phyloP scores from a whole-genome alignment of 2,113 vertebrate genomes.

The Lampris megalopsis region DNA sequence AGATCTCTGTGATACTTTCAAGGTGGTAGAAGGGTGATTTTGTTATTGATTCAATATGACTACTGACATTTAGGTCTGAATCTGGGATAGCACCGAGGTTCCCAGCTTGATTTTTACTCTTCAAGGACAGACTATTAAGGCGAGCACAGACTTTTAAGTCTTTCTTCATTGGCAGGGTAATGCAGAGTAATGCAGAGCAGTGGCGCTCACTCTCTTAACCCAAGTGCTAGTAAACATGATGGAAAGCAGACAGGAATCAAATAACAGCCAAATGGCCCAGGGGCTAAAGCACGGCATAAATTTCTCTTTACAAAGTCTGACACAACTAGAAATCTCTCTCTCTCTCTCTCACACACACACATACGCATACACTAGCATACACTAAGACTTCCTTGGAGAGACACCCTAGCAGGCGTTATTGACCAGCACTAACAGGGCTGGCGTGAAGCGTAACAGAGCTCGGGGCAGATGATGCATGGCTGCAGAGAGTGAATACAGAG shows the following conservation, averaged over 20 bases:
- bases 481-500: conserved; percentile 23
- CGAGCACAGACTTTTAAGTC: too few species aligned
- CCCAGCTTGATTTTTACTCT: too few species aligned
- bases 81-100: too few species aligned
- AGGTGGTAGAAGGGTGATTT: too few species aligned
- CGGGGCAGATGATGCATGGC: conserved; percentile 45
- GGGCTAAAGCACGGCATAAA: conserved; percentile 23
- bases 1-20: too few species aligned
- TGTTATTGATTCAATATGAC: too few species aligned
- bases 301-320: conserved; percentile 1
- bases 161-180: too few species aligned
- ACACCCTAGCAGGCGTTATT: conserved; percentile 25
- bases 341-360: neutral
- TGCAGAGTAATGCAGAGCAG: conserved; percentile 8
- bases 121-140: too few species aligned
- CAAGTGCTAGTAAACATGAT: conserved; percentile 44
- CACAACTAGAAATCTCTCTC: neutral
- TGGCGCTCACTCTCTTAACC: conserved; percentile 19
- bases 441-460: neutral
- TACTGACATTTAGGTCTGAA: too few species aligned
- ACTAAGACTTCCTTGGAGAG: conserved; percentile 3
- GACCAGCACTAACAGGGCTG: conserved; percentile 14
- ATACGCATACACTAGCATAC: neutral
- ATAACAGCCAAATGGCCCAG: conserved; percentile 18
- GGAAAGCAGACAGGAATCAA: conserved; percentile 39